Evolutionary conservation across 1,140 invertebrate species (phyloP).

Genomic region (Macrobrachium rosenbergii): DNA sequence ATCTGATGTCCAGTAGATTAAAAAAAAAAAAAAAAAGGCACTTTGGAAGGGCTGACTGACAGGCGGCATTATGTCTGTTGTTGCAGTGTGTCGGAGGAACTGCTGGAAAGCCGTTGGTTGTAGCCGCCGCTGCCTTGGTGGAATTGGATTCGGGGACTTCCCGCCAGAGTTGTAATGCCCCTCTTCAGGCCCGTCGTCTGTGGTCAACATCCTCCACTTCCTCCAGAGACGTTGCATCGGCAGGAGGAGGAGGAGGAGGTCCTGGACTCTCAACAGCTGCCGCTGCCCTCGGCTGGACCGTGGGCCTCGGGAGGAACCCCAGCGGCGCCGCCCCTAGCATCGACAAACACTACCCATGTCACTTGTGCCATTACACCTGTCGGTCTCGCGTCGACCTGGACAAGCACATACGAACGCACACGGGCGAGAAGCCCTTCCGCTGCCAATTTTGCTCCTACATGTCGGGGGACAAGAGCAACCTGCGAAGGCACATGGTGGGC

Average conservation of each 20-base stretch:
- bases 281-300: not conserved
- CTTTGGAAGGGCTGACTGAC: constrained; percentile 18
- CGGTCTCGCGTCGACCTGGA: constrained; percentile 78
- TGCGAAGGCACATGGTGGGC: constrained; percentile 95
- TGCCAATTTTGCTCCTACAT: constrained; percentile 94
- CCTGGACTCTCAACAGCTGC: not conserved
- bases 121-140: not conserved
- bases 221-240: not conserved
- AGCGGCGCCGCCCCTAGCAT: not conserved
- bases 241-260: constrained; percentile 21
- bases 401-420: constrained; percentile 93
- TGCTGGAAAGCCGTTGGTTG: constrained; percentile 8
- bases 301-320: no score
- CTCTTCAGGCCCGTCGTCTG: constrained; percentile 14
- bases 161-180: constrained; percentile 31
- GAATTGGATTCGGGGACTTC: constrained; percentile 67
- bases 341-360: constrained; percentile 61
- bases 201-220: not conserved
- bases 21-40: not conserved
- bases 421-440: constrained; percentile 96
- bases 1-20: not conserved
- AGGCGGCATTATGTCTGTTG: constrained; percentile 48
- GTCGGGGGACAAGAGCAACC: constrained; percentile 95
- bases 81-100: constrained; percentile 51
- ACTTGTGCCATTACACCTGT: constrained; percentile 75